These are phyloP conservation scores for Drosophila pseudoobscura DNA, from an alignment of 1,140 invertebrate species.

Conservation along the genomic window DNA sequence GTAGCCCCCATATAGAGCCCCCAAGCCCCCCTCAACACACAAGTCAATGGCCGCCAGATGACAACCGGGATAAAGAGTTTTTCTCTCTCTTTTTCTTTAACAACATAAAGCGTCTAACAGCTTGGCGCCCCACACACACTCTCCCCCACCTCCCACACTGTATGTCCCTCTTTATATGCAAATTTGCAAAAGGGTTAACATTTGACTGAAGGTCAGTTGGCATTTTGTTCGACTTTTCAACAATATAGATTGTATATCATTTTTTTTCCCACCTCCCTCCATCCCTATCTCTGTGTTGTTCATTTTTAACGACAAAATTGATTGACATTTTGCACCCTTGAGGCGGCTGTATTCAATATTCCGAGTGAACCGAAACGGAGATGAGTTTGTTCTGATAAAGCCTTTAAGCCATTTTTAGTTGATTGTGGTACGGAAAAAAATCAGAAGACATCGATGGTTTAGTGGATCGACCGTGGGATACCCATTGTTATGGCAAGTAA, in stretches of 20 bases:
- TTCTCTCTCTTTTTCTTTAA: slow-evolving; percentile 41
- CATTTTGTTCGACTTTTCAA: slow-evolving; percentile 65
- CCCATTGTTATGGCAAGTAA: too few species aligned
- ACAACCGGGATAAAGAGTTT: slow-evolving; percentile 56
- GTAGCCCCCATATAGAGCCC: slow-evolving; percentile 39
- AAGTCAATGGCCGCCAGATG: slow-evolving; percentile 45
- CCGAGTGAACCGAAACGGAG: slow-evolving; percentile 46
- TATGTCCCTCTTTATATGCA: slow-evolving; percentile 71
- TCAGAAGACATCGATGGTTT: background rate
- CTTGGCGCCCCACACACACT: background rate
- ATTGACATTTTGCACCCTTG: slow-evolving; percentile 75
- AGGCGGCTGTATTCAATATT: slow-evolving; percentile 73
- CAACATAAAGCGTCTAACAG: slow-evolving; percentile 76
- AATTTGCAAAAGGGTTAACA: slow-evolving; percentile 77
- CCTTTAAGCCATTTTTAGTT: slow-evolving; percentile 71
- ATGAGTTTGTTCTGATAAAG: slow-evolving; percentile 68
- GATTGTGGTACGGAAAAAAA: slow-evolving; percentile 48
- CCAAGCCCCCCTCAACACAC: slow-evolving; percentile 18
- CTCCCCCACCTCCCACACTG: background rate
- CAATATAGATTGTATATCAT: slow-evolving; percentile 71
- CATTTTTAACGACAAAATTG: slow-evolving; percentile 78
- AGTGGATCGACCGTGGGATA: too few species aligned
- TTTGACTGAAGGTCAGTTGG: slow-evolving; percentile 76
- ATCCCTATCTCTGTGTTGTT: slow-evolving; percentile 8
- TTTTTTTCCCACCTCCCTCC: slow-evolving; percentile 34